These are phyloP conservation scores for Endotricha flammealis DNA, from an alignment of 2,888 invertebrate genomes.

Conservation along the genomic window DNA sequence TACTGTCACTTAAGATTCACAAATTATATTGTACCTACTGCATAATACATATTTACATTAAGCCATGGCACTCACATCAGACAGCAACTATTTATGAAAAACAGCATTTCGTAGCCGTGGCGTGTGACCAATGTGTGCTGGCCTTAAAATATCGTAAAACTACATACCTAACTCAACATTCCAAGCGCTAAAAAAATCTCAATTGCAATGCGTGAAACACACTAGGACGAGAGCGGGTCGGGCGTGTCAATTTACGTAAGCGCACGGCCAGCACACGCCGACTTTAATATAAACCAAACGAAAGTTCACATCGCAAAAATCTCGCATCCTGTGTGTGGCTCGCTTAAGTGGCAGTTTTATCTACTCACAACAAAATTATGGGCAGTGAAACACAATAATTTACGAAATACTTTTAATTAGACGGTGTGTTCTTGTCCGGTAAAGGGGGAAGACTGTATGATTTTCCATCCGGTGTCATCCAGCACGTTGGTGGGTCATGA, in stretches of 20 bases:
- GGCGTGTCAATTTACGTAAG: no score
- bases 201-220: no score
- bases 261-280: no score
- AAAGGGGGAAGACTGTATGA: constrained; percentile 64
- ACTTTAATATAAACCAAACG: no score
- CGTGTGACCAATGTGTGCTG: no score
- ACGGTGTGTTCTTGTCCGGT: constrained; percentile 46
- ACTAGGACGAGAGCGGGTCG: no score
- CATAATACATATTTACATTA: neutral
- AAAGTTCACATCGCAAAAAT: no score
- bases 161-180: neutral
- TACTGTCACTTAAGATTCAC: neutral
- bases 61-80: no score
- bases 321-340: no score
- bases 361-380: constrained; percentile 26
- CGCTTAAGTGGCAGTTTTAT: constrained; percentile 41
- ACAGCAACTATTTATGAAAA: no score
- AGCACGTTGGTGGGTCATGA: constrained; percentile 70
- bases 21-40: neutral
- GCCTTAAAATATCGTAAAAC: neutral
- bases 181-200: neutral
- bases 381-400: constrained; percentile 26
- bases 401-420: constrained; percentile 38
- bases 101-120: no score
- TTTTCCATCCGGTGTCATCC: constrained; percentile 73